Conservation (phyloP, 2,797 vertebrate genomes). For the Syngnathus rostellatus region DNA sequence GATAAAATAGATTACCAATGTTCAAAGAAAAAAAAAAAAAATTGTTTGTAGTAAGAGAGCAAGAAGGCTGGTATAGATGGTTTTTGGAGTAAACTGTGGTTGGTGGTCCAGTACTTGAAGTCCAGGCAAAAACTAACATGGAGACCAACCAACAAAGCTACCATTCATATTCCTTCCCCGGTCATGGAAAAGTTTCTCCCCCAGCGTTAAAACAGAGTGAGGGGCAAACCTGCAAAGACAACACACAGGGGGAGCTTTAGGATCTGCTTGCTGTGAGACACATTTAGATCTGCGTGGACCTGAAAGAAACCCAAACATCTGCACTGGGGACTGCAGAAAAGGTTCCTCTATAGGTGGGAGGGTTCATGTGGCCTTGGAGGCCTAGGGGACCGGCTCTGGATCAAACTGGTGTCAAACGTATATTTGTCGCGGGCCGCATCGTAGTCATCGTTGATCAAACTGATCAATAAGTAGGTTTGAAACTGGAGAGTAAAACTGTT, state of each 20-base stretch:
- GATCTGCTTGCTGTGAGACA: conserved; percentile 40
- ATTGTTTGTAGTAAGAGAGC: neutral
- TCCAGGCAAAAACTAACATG: conserved; percentile 34
- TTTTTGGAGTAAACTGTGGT: conserved; percentile 20
- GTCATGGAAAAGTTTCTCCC: conserved; percentile 46
- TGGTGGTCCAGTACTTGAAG: conserved; percentile 18
- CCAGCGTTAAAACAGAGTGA: conserved; percentile 42
- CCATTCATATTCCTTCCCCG: conserved; percentile 52
- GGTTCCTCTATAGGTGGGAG: conserved; percentile 25
- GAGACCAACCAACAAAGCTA: conserved; percentile 52
- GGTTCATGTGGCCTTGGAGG: conserved; percentile 41
- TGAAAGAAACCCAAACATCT: conserved; percentile 38
- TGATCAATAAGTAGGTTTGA: no score
- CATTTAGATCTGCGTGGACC: conserved; percentile 34
- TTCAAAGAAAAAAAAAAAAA: neutral
- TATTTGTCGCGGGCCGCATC: no score
- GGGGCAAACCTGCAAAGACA: conserved; percentile 58
- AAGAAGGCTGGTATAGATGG: neutral
- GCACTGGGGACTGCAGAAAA: conserved; percentile 26
- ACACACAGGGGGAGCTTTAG: conserved; percentile 51
- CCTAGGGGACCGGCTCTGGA: conserved; percentile 27
- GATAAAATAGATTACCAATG: neutral
- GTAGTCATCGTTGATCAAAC: no score
- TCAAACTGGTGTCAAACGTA: neutral
- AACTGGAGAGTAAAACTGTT: no score